Conservation (phyloP, 1,140 invertebrate genomes). For the Trichonephila clavipes region DNA sequence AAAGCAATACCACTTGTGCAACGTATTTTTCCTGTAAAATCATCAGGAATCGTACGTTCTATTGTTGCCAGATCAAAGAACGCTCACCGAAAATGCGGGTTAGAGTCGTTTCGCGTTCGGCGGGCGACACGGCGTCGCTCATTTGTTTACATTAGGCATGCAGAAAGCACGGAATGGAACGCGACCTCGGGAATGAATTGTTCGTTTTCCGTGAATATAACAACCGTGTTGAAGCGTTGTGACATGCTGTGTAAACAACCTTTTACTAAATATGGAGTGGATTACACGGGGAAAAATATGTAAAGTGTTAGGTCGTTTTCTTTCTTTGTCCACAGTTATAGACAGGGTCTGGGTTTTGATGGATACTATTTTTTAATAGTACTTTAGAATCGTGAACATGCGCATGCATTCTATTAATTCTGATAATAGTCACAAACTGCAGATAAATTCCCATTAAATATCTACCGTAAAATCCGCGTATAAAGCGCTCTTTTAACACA, state of each 20-base stretch:
- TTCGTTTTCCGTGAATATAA: not conserved
- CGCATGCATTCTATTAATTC: no score
- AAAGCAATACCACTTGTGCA: not conserved
- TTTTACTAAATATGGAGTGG: not conserved
- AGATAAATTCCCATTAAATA: no score
- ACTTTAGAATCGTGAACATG: no score
- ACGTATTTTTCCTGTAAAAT: not conserved
- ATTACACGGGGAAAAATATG: no score
- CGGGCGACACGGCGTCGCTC: not conserved
- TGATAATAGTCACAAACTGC: no score
- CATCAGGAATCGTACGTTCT: not conserved
- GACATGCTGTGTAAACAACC: not conserved
- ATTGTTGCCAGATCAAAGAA: not conserved
- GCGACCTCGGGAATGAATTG: not conserved
- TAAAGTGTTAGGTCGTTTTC: no score
- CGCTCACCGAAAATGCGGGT: not conserved
- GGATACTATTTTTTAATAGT: no score
- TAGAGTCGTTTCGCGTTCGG: not conserved
- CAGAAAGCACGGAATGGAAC: not conserved
- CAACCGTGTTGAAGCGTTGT: not conserved
- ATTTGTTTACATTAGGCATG: not conserved
- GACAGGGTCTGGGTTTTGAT: no score
- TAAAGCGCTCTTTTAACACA: no score
- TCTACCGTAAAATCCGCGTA: no score
- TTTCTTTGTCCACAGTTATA: no score